A percentile compares a stretch with the other conserved stretches of the same genome.
phyloP scores from a whole-genome alignment of 2,113 vertebrate species.

The Lasiurus borealis region DNA sequence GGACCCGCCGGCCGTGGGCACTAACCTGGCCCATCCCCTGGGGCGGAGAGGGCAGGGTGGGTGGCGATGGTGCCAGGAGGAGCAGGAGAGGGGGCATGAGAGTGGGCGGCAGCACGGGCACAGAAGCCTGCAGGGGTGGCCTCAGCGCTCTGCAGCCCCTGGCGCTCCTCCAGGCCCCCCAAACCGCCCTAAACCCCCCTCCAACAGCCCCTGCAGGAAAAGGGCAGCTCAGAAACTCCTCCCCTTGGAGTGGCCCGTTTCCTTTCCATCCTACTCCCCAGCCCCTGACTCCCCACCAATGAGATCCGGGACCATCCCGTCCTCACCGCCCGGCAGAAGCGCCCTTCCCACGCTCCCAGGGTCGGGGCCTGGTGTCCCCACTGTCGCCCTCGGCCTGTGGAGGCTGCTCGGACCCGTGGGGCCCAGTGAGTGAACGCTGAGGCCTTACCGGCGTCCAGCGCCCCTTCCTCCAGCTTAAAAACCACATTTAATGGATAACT shows the following conservation, averaged over 20 bases:
- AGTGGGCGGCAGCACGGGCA: not conserved
- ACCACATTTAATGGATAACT: not conserved
- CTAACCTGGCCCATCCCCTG: not conserved
- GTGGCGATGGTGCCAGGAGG: not conserved
- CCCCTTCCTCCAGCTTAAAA: not conserved
- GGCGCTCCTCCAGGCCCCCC: not conserved
- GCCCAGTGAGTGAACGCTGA: not conserved
- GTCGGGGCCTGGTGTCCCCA: not conserved
- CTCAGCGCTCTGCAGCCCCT: not conserved
- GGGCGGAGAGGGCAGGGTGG: not conserved
- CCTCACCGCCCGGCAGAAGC: not conserved
- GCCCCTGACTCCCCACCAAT: not conserved
- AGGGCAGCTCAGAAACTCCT: not conserved
- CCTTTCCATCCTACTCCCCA: not conserved
- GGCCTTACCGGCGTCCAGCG: not conserved
- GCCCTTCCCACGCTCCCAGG: not conserved
- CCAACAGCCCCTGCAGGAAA: not conserved
- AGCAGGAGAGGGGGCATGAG: no score
- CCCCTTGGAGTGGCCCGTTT: not conserved
- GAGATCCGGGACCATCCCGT: not conserved
- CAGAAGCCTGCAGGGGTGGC: not conserved
- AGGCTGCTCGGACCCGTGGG: not conserved
- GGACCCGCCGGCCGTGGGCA: not conserved
- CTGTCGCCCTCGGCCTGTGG: not conserved
- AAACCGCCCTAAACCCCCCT: rapidly evolving